phyloP scores from a whole-genome alignment of 2,113 vertebrate species.

The Otus sunia region DNA sequence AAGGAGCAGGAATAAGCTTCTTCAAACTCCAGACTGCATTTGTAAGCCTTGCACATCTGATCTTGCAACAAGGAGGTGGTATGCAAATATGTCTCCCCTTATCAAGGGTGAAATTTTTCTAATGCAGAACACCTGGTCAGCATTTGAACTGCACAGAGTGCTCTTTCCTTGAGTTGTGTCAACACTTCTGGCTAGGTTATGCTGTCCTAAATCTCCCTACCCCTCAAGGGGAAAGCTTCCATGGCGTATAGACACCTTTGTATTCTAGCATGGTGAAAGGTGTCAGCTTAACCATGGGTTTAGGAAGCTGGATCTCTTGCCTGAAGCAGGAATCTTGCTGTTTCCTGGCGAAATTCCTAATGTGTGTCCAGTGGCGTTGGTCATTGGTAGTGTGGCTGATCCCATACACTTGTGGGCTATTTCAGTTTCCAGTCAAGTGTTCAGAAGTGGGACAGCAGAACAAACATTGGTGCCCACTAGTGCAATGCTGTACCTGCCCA shows the following conservation, averaged over 20 bases:
- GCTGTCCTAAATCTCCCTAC: background rate
- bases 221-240: background rate
- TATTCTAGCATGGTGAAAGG: background rate
- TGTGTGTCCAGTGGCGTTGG: background rate
- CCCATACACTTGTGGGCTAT: accelerated
- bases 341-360: background rate
- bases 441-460: background rate
- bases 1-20: background rate
- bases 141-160: background rate
- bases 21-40: background rate
- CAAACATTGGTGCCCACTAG: accelerated
- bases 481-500: background rate
- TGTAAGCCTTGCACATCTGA: background rate
- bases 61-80: background rate
- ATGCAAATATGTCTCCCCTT: background rate
- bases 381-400: background rate
- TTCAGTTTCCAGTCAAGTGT: background rate
- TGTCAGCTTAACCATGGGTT: background rate
- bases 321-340: background rate
- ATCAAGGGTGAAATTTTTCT: background rate
- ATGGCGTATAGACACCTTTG: background rate
- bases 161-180: background rate
- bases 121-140: background rate
- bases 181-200: background rate
- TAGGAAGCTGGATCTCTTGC: background rate